A percentile compares a stretch with the other conserved stretches of the same genome.
These are phyloP conservation scores for Pseudorectes ferrugineus DNA, from an alignment of 2,113 vertebrate genomes.

Conservation along the genomic window DNA sequence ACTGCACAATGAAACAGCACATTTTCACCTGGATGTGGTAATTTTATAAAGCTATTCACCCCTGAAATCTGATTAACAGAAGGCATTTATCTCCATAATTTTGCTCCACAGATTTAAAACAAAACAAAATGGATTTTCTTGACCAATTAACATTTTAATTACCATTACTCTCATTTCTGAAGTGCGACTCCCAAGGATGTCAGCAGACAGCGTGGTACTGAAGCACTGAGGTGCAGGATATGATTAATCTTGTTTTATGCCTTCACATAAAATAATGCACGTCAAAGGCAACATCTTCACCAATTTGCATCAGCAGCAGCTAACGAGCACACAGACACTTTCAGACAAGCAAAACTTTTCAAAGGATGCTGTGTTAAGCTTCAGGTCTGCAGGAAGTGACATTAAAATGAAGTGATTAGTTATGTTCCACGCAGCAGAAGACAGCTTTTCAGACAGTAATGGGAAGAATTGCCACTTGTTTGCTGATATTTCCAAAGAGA, in stretches of 20 bases:
- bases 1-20: not conserved
- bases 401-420: constrained; percentile 3
- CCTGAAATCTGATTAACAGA: not conserved
- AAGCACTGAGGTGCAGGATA: not conserved
- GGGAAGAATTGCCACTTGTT: constrained; percentile 19
- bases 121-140: not conserved
- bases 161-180: not conserved
- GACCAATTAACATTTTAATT: not conserved
- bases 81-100: not conserved
- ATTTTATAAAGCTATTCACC: not conserved
- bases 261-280: not conserved
- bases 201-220: not conserved
- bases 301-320: not conserved
- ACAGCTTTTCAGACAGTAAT: constrained; percentile 19
- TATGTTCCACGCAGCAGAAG: not conserved
- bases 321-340: not conserved
- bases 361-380: not conserved
- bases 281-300: constrained; percentile 8
- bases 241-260: not conserved
- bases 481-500: not conserved
- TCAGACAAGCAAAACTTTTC: constrained; percentile 18
- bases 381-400: constrained; percentile 1
- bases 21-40: not conserved
- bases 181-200: not conserved
- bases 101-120: not conserved